phyloP scores from a whole-genome alignment of 2,797 vertebrate species.

The Pantherophis alleghaniensis region DNA sequence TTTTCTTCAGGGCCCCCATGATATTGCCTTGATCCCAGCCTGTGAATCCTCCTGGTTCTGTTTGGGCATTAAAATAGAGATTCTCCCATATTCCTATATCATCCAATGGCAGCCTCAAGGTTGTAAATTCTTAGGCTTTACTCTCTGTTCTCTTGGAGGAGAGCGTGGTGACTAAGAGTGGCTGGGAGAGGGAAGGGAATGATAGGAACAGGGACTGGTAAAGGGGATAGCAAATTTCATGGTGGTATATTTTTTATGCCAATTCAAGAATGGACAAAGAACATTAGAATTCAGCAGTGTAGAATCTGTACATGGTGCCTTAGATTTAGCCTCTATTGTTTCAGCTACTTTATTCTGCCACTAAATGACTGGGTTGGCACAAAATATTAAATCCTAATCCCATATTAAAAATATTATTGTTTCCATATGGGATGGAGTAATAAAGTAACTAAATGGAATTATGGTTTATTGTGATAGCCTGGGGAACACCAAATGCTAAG shows the following conservation, averaged over 20 bases:
- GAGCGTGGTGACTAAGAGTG: not conserved
- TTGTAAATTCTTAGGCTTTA: not conserved
- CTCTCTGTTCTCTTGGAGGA: not conserved
- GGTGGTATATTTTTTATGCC: not conserved
- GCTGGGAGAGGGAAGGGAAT: not conserved
- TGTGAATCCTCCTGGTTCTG: not conserved
- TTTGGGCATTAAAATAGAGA: not conserved
- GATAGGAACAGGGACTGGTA: not conserved
- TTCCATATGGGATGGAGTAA: not conserved
- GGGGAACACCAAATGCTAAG: not conserved
- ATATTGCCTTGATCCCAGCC: not conserved
- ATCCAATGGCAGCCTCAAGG: not conserved
- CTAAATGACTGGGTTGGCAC: not conserved
- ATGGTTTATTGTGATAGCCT: not conserved
- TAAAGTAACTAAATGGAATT: not conserved
- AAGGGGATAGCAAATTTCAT: not conserved
- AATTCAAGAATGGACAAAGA: not conserved
- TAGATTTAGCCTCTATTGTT: not conserved
- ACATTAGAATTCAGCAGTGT: not conserved
- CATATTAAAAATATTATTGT: not conserved
- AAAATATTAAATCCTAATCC: not conserved
- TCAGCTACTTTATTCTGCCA: not conserved
- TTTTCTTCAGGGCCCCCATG: not conserved
- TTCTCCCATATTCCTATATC: not conserved
- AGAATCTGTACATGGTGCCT: not conserved